These are phyloP conservation scores for Lynx canadensis DNA, from an alignment of 2,113 vertebrate species.

Conservation along the genomic window DNA sequence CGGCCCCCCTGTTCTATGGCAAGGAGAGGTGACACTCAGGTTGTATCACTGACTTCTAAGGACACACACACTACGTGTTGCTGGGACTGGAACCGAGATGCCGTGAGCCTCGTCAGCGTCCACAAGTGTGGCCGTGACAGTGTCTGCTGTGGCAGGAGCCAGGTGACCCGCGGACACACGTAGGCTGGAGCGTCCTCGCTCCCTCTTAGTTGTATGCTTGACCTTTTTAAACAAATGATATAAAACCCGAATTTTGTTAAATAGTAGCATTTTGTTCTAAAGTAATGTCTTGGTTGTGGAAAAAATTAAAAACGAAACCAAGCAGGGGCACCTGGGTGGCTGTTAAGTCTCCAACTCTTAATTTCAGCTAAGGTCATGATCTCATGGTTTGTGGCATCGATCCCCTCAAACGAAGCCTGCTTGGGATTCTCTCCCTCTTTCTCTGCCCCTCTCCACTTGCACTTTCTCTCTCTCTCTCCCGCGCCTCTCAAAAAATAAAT, in stretches of 20 bases:
- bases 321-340: no score
- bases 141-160: neutral
- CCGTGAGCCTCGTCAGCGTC: accelerated
- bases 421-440: no score
- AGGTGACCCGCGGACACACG: neutral
- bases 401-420: no score
- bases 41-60: neutral
- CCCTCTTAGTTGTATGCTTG: neutral
- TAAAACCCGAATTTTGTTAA: neutral
- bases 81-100: no score
- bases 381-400: no score
- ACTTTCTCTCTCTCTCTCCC: no score
- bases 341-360: no score
- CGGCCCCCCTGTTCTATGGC: neutral
- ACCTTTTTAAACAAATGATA: neutral
- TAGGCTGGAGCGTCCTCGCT: no score
- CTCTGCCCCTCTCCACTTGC: no score
- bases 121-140: no score
- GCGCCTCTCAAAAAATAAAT: no score
- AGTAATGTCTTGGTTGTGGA: neutral
- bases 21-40: neutral
- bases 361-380: no score
- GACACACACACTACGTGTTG: accelerated
- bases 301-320: neutral
- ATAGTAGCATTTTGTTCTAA: neutral